Conservation (phyloP, 2,888 invertebrate genomes). For the Esperia sulphurella region DNA sequence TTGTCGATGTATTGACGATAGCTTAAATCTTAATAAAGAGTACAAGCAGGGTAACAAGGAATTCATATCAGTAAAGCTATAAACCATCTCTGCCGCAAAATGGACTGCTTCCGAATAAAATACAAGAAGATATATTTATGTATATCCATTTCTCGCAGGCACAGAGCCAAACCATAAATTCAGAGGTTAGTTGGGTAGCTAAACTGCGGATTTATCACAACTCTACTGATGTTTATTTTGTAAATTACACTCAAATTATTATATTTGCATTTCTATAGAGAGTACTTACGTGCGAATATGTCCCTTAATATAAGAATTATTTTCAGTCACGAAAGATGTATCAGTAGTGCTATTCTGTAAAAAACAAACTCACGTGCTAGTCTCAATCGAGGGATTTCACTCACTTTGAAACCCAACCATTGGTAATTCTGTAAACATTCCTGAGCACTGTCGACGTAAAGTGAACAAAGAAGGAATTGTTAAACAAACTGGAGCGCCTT, state of each 20-base stretch:
- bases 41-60: neutral
- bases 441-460: too few relatives aligned
- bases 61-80: constrained; percentile 1
- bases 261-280: too few relatives aligned
- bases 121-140: constrained; percentile 3
- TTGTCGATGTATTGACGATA: neutral
- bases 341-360: too few relatives aligned
- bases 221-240: neutral
- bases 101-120: constrained; percentile 3
- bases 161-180: constrained; percentile 4
- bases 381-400: too few relatives aligned
- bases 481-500: too few relatives aligned
- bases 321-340: too few relatives aligned
- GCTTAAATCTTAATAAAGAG: neutral
- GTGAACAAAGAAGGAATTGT: too few relatives aligned
- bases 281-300: too few relatives aligned
- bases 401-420: too few relatives aligned
- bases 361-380: too few relatives aligned
- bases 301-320: too few relatives aligned
- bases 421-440: too few relatives aligned
- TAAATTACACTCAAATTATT: neutral
- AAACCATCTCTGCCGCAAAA: constrained; percentile 3
- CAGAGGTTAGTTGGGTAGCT: neutral
- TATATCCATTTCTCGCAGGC: constrained; percentile 2
- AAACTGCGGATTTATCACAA: neutral